Evolutionary conservation across 2,888 invertebrate species (phyloP).

Genomic region (Trachelus iudaicus): DNA sequence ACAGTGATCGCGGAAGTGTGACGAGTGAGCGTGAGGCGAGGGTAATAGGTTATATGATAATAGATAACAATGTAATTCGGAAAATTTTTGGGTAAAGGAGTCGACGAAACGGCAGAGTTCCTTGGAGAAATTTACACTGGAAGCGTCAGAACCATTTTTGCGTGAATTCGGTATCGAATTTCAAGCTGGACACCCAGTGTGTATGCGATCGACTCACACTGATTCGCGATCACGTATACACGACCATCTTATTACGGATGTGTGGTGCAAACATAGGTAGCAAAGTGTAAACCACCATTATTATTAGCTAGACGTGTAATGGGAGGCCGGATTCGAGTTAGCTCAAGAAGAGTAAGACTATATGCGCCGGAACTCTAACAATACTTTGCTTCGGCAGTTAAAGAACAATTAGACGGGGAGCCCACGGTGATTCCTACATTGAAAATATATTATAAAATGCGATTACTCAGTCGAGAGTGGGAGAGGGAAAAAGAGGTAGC

Average conservation of each 20-base stretch:
- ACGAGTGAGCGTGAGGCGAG: too few species aligned
- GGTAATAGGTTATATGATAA: too few species aligned
- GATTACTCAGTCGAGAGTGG: too few species aligned
- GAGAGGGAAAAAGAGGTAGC: too few species aligned
- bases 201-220: conserved; percentile 37
- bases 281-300: conserved; percentile 54
- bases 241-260: conserved; percentile 45
- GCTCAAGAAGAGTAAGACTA: conserved; percentile 33
- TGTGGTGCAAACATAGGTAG: conserved; percentile 48
- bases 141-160: too few species aligned
- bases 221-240: conserved; percentile 30
- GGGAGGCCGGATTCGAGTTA: conserved; percentile 29
- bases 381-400: conserved; percentile 34
- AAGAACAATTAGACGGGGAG: conserved; percentile 40
- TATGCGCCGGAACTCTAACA: conserved; percentile 28
- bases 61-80: too few species aligned
- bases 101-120: too few species aligned
- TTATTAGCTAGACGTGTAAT: conserved; percentile 52
- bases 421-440: conserved; percentile 15
- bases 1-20: too few species aligned
- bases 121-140: too few species aligned
- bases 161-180: conserved; percentile 11
- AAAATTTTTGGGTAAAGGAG: too few species aligned
- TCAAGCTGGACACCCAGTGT: conserved; percentile 43
- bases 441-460: too few species aligned